Base-by-base conservation (phyloP, 2,797 vertebrate genomes). In the Mico argentatus region DNA sequence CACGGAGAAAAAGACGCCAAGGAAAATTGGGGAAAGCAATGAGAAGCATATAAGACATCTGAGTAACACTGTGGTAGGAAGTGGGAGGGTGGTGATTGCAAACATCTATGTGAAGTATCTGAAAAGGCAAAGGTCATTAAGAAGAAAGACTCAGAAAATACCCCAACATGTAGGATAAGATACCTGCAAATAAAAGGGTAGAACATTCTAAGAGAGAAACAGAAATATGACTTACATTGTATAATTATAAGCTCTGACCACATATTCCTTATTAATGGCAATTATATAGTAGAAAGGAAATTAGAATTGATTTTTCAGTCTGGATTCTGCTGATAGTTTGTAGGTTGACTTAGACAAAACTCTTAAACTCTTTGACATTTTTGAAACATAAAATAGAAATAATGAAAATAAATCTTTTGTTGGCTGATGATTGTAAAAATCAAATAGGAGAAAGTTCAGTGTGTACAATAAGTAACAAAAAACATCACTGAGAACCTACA, bases 341-440 rank as follows among this genome's bases (percentile, higher is more conserved):
- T 77, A 15, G 11, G 15, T 39, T 44, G 73, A 50, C 0, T 75
- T 86, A 76, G n/a, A 87, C 8, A 94, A 93, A 44, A 0, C 33
- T 24, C 15, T 87, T 75, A 90, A 96, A n/a, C 8, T 80, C 8
- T 33, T 52, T 82, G 20, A 94, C 61, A 2, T 46, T 87, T 86
- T 72, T 80, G 59, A 91, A 87, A 24, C 87, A 59, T 77, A 88
- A 96, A 77, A 52, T 46, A 52, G 39, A 95, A 33, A 94, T 73
- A 79, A 88, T 64, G 26, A 67, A 95, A 59, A 94, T 86, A 57
- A 81, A 87, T 76, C 4, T 88, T 86, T 41, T 87, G 5, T 73
- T 85, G 4, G 8, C 17, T 70, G 1, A 0, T 24, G 75, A 46
- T 50, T 95, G 24, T 48, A 81, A 80, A 82, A 26, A 81, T 76